phyloP scores from a whole-genome alignment of 2,888 invertebrate genomes.

The Aproaerema taeniolella region DNA sequence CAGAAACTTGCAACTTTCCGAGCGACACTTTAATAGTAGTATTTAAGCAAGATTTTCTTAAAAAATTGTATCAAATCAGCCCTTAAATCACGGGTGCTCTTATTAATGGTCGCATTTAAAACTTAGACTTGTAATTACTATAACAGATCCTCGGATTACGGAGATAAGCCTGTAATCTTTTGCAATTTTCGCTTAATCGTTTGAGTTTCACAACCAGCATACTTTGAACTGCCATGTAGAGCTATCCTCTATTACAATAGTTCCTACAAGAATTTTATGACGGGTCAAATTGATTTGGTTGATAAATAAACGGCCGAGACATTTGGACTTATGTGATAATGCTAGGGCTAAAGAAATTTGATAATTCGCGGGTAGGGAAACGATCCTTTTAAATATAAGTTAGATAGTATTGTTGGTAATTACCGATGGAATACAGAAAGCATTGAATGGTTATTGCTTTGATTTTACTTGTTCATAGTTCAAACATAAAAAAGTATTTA shows the following conservation, averaged over 20 bases:
- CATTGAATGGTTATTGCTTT: slow-evolving; percentile 43
- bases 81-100: slow-evolving; percentile 50
- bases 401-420: slow-evolving; percentile 61
- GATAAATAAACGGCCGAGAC: slow-evolving; percentile 52
- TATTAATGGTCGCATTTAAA: slow-evolving; percentile 61
- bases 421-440: slow-evolving; percentile 38
- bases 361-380: slow-evolving; percentile 73
- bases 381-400: slow-evolving; percentile 72
- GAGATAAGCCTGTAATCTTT: slow-evolving; percentile 60
- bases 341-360: slow-evolving; percentile 73
- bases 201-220: slow-evolving; percentile 45
- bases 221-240: slow-evolving; percentile 31
- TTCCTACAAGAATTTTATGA: slow-evolving; percentile 31
- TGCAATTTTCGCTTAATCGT: slow-evolving; percentile 72
- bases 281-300: slow-evolving; percentile 32
- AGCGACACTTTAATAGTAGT: too few species aligned
- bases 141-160: slow-evolving; percentile 56
- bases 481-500: too few species aligned
- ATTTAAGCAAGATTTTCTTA: too few species aligned
- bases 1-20: too few species aligned
- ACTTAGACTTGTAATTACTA: slow-evolving; percentile 63
- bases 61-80: slow-evolving; percentile 27
- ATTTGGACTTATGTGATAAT: slow-evolving; percentile 75
- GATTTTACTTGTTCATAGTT: too few species aligned
- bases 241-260: too few species aligned